Conservation (phyloP, 2,797 vertebrate species). For the Lithobates pipiens region DNA sequence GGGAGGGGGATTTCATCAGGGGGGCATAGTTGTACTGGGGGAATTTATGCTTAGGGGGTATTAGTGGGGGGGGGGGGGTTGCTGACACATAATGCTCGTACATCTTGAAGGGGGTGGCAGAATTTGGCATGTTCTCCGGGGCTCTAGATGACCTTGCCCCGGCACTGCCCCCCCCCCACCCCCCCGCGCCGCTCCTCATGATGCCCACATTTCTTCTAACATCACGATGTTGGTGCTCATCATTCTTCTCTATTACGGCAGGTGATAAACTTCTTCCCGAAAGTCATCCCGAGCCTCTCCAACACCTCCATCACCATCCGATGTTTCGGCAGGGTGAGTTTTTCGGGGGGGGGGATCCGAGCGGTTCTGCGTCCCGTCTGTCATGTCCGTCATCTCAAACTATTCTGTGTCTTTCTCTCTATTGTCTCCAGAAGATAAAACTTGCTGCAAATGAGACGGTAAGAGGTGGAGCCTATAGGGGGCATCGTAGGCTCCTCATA, state of each 20-base stretch:
- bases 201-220: neutral
- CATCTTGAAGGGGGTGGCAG: too few relatives aligned
- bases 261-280: constrained; percentile 73
- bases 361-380: neutral
- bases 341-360: constrained; percentile 5
- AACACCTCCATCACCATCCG: constrained; percentile 67
- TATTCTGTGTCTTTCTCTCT: constrained; percentile 22
- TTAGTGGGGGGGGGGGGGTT: too few relatives aligned
- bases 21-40: too few relatives aligned
- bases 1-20: too few relatives aligned
- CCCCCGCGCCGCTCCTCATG: too few relatives aligned
- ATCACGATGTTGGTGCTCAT: neutral
- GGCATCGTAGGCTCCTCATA: neutral
- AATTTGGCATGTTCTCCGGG: too few relatives aligned
- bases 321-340: constrained; percentile 70
- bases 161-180: too few relatives aligned
- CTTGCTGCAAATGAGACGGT: constrained; percentile 40
- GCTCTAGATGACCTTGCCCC: too few relatives aligned
- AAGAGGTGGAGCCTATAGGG: constrained; percentile 21
- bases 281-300: constrained; percentile 60
- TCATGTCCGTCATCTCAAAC: neutral
- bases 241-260: constrained; percentile 33
- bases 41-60: too few relatives aligned
- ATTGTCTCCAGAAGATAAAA: constrained; percentile 44
- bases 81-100: too few relatives aligned